Evolutionary conservation across 2,797 vertebrate genomes (phyloP).

Genomic region (Podarcis siculus): DNA sequence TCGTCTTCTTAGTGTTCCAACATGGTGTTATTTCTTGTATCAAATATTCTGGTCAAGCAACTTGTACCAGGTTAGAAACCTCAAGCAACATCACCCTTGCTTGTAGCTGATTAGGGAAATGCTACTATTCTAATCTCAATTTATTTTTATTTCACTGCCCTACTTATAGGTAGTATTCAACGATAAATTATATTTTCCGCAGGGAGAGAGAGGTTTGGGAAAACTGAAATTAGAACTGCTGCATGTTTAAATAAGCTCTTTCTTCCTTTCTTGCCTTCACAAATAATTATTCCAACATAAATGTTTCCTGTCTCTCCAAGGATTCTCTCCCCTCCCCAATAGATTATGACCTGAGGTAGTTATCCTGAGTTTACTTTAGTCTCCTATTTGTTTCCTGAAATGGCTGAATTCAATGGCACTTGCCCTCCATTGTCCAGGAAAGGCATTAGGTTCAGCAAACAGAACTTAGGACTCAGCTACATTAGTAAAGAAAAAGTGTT

Average conservation of each 20-base stretch:
- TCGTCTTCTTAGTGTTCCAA: background rate
- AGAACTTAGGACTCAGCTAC: too few relatives aligned
- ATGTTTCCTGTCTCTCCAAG: constrained; percentile 4
- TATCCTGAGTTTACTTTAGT: background rate
- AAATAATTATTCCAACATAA: constrained; percentile 37
- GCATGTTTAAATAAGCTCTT: background rate
- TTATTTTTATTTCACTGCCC: constrained; percentile 40
- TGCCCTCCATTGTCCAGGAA: too few relatives aligned
- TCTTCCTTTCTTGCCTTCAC: constrained; percentile 5
- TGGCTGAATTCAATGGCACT: background rate
- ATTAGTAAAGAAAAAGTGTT: too few relatives aligned
- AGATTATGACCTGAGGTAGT: background rate
- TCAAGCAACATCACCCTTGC: background rate
- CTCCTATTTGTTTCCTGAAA: background rate
- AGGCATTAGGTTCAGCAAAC: too few relatives aligned
- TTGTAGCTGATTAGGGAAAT: constrained; percentile 37
- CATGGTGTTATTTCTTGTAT: background rate
- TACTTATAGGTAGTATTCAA: constrained; percentile 33
- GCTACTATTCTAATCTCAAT: constrained; percentile 29
- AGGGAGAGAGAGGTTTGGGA: constrained; percentile 3
- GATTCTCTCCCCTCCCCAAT: background rate
- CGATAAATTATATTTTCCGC: constrained; percentile 34
- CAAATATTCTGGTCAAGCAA: background rate
- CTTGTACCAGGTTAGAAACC: background rate
- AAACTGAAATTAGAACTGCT: constrained; percentile 41